A percentile compares a stretch with the other conserved stretches of the same genome.
Conservation (phyloP, 2,888 invertebrate genomes). For the Patella depressa region DNA sequence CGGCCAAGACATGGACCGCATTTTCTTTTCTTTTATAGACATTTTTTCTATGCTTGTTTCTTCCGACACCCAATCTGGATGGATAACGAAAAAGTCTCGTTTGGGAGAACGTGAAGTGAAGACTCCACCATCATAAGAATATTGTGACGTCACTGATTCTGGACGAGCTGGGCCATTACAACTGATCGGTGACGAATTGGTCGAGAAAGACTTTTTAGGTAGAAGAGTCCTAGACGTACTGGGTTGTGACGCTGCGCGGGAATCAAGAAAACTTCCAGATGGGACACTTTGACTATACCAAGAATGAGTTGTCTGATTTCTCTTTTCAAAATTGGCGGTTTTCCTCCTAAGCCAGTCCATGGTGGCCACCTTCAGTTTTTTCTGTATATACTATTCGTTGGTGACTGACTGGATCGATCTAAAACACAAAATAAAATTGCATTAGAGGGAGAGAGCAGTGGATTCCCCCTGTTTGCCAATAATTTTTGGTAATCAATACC, state of each 20-base stretch:
- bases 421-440: no score
- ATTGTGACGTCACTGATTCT: conserved; percentile 32
- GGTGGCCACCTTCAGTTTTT: no score
- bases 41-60: conserved; percentile 60
- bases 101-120: conserved; percentile 54
- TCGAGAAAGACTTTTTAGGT: not conserved
- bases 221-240: conserved; percentile 14
- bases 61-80: conserved; percentile 70
- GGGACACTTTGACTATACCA: conserved; percentile 55
- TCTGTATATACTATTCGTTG: no score
- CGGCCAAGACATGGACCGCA: conserved; percentile 46
- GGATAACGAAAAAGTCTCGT: conserved; percentile 63
- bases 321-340: conserved; percentile 40
- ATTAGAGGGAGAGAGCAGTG: no score
- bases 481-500: no score
- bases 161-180: conserved; percentile 27
- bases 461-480: no score
- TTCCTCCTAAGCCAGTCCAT: conserved; percentile 29
- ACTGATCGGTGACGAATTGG: conserved; percentile 4
- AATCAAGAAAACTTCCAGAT: conserved; percentile 31
- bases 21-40: conserved; percentile 46
- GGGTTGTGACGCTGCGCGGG: conserved; percentile 29
- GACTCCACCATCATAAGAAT: conserved; percentile 61
- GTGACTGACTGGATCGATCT: no score
- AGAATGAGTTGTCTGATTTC: conserved; percentile 53